Base-by-base conservation (phyloP, 2,797 vertebrate species). In the Geotrypetes seraphini region DNA sequence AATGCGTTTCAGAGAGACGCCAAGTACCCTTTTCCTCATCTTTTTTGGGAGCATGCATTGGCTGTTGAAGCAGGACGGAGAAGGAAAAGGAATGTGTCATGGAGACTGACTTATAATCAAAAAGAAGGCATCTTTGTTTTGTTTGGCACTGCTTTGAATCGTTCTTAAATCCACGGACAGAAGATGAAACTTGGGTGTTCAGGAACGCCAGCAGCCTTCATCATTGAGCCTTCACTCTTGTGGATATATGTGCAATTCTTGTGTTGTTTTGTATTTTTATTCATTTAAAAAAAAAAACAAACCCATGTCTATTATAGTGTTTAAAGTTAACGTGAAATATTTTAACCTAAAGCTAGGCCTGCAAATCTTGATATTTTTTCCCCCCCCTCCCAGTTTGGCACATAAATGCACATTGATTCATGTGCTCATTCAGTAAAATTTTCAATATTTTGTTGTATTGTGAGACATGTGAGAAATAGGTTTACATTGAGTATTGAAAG, bases 181-280 rank as follows among this genome's bases (percentile, higher is more conserved):
- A 2, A 15, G 27, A 28, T 27, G 28, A n/a, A n/a, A n/a, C n/a
- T n/a, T n/a, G n/a, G 0, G 1, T 37, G 40, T 21, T 33, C 34
- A 39, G 35, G 34, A 49, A 55, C 52, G 53, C 47, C 47, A 36
- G 40, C 36, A 47, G 41, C 57, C 40, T 21, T 27, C 42, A 33
- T 30, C 7, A n/a, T 36, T 4, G 23, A 65, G 57, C 53, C 64
- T 62, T 63, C 48, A 60, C 60, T 66, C 52, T 47, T 65, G 60
- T 59, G 76, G 66, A 85, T 88, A 56, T 66, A 83, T 73, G 89
- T 92, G 89, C 91, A 93, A 91, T 96, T 69, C 63, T 65, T 71
- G 40, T 75, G 71, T 75, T 75, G 71, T 75, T 70, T 71, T 65
- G n/a, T n/a, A n/a, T n/a, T n/a, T n/a, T n/a, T n/a, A n/a, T n/a